Evolutionary conservation across 2,113 vertebrate genomes (phyloP).

Genomic region (Epinephelus lanceolatus): DNA sequence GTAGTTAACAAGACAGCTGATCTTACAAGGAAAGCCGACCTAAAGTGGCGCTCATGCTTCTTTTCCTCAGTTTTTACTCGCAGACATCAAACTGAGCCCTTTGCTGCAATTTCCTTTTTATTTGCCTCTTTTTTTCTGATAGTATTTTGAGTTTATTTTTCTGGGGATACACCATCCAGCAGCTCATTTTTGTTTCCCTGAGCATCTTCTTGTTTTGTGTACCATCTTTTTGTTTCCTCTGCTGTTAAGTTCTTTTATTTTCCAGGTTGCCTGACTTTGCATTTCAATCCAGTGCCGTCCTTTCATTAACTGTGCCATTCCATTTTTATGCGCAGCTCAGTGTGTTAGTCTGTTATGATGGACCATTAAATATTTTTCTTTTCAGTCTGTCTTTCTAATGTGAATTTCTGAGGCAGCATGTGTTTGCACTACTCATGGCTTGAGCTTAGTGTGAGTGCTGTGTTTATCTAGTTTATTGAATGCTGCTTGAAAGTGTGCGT

Average conservation of each 20-base stretch:
- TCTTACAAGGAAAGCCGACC: background rate
- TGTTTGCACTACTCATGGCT: slow-evolving; percentile 76
- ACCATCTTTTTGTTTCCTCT: slow-evolving; percentile 42
- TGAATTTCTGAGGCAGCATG: slow-evolving; percentile 61
- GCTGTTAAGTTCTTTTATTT: slow-evolving; percentile 56
- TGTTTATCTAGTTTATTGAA: slow-evolving; percentile 52
- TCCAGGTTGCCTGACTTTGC: slow-evolving; percentile 80
- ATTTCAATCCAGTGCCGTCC: slow-evolving; percentile 61
- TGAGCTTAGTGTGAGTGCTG: slow-evolving; percentile 71
- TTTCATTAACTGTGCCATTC: slow-evolving; percentile 50
- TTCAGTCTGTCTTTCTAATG: slow-evolving; percentile 51
- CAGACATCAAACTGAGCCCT: slow-evolving; percentile 42
- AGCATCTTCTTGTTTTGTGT: slow-evolving; percentile 46
- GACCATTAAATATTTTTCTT: slow-evolving; percentile 37
- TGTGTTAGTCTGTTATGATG: slow-evolving; percentile 33
- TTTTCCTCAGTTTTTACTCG: slow-evolving; percentile 30
- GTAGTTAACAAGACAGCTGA: slow-evolving; percentile 11
- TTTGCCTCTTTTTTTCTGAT: slow-evolving; percentile 19
- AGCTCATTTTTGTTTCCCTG: slow-evolving; percentile 15
- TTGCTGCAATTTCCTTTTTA: slow-evolving; percentile 28
- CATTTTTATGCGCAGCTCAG: slow-evolving; percentile 52
- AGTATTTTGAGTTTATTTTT: slow-evolving; percentile 11
- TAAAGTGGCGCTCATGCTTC: slow-evolving; percentile 19
- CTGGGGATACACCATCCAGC: slow-evolving; percentile 19
- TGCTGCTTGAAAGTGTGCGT: slow-evolving; percentile 54